Conservation (phyloP, 2,797 vertebrate genomes). For the Enteromius anoplus region DNA sequence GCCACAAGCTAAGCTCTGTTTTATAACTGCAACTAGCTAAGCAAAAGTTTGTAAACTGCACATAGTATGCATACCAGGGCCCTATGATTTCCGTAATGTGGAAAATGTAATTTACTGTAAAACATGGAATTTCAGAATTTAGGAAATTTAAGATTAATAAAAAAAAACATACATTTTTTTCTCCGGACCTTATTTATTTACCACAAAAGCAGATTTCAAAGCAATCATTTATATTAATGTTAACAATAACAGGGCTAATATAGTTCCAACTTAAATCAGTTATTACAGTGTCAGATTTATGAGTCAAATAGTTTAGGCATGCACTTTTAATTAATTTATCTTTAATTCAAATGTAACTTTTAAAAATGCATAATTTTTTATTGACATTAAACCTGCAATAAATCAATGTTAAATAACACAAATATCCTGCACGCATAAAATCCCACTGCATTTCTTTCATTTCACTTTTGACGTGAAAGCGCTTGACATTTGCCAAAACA, state of each 20-base stretch:
- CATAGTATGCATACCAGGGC: neutral
- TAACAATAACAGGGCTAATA: too few species aligned
- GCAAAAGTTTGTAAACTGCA: neutral
- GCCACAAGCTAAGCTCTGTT: neutral
- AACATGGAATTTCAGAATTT: neutral
- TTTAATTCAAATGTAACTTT: neutral
- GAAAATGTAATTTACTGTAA: neutral
- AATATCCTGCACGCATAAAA: neutral
- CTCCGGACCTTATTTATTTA: too few species aligned
- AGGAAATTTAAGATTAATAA: neutral
- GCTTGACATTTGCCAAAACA: neutral
- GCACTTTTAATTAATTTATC: neutral
- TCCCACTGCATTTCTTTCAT: neutral
- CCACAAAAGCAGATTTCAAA: too few species aligned
- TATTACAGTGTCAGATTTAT: too few species aligned
- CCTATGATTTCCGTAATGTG: neutral
- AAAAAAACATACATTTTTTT: neutral
- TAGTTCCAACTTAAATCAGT: neutral
- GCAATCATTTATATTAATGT: too few species aligned
- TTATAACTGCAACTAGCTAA: neutral
- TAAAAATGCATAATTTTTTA: neutral
- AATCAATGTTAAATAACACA: too few species aligned
- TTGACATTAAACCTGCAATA: too few species aligned
- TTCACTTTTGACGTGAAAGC: neutral
- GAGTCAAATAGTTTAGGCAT: neutral